Evolutionary conservation across 2,797 vertebrate genomes (phyloP), one percentile per base, ranked within the genome.

Genomic region (Hoplostethus atlanticus): DNA sequence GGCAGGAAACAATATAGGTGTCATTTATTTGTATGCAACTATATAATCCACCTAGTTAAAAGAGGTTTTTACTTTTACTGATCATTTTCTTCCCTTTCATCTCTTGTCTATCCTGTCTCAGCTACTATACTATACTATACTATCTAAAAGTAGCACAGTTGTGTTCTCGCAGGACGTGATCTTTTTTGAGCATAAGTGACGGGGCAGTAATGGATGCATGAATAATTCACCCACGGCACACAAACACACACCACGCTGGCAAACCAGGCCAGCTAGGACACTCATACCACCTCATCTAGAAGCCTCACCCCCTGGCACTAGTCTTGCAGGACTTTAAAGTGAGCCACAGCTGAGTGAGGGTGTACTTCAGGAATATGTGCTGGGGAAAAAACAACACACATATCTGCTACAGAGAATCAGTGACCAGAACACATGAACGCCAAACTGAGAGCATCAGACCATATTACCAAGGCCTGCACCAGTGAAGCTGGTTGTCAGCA

Each of bases 141-240:
- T 13, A 36, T 71, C 59, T 64, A 68, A 74, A 71, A 65, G 54
- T 63, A 72, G 57, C 59, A 62, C 31, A 15, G 67, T 34, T 2
- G 17, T 57, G 71, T 69, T 69, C 0, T 64, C 25, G 25, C 3
- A 0, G 36, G 7, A 79, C n/a, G 36, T 64, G 8, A 78, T 76
- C 50, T 69, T 55, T 67, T 21, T 66, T 52, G 53, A 74, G 71
- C 36, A 71, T 44, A 69, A 64, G 50, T 71, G 66, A 81, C n/a
- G 16, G 25, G 47, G 56, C 83, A 70, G 84, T 54, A 84, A 77
- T 40, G 3, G 64, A 69, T 10, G 52, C 40, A 80, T 87, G 47
- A 89, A 90, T 88, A 78, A 87, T 88, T 86, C 68, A 90, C 67
- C 68, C 74, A 55, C 67, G 69, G 54, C 65, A 58, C 58, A 48